phyloP scores from a whole-genome alignment of 2,888 invertebrate species.

The Onthophagus sagittarius region DNA sequence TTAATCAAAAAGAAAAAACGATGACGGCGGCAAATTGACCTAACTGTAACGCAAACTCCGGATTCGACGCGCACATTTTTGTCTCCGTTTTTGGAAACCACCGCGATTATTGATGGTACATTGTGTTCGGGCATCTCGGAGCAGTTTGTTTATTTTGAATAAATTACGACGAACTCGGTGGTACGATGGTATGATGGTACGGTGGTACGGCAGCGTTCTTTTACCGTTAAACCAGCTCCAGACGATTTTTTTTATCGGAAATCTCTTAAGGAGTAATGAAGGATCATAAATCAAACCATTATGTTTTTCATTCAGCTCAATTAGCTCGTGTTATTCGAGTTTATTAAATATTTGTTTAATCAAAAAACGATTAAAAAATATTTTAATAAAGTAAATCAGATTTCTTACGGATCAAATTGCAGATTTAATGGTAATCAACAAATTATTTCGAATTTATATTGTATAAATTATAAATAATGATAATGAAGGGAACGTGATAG shows the following conservation, averaged over 20 bases:
- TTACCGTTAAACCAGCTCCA: background rate
- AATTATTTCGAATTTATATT: background rate
- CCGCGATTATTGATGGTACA: background rate
- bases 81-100: background rate
- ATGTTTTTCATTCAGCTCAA: background rate
- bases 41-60: background rate
- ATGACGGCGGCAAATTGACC: background rate
- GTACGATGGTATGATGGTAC: no score
- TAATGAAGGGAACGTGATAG: background rate
- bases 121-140: background rate
- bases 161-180: background rate
- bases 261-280: background rate
- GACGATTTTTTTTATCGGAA: background rate
- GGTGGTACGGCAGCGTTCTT: background rate
- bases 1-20: background rate
- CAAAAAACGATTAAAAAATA: background rate
- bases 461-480: background rate
- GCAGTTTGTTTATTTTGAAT: background rate
- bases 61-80: background rate
- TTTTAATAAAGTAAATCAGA: background rate
- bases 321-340: background rate
- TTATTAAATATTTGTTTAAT: background rate
- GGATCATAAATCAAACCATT: background rate
- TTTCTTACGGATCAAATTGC: background rate
- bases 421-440: background rate